phyloP scores from a whole-genome alignment of 2,888 invertebrate species.

The Brachyptera putata region DNA sequence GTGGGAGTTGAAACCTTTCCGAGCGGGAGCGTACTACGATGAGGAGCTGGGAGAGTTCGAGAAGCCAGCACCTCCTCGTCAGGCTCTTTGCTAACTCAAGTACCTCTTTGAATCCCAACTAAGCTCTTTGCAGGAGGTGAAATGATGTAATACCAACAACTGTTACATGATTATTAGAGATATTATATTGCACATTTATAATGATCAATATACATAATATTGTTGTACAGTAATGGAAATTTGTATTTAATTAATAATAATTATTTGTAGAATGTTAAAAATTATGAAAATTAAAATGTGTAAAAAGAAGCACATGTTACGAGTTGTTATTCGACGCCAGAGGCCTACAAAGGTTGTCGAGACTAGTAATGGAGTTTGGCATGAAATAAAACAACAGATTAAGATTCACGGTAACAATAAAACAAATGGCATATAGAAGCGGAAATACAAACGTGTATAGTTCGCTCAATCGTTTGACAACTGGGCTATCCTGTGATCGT shows the following conservation, averaged over 20 bases:
- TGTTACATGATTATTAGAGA: background rate
- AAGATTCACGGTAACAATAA: no score
- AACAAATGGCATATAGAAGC: no score
- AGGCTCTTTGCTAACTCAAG: background rate
- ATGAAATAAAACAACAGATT: no score
- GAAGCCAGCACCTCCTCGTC: slow-evolving; percentile 54
- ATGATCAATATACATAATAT: background rate
- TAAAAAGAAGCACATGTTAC: no score
- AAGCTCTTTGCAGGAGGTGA: no score
- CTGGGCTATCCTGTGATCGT: no score
- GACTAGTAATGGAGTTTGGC: no score
- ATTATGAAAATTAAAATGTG: no score
- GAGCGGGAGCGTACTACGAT: slow-evolving; percentile 66
- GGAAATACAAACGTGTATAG: no score
- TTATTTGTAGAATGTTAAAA: background rate
- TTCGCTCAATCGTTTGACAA: no score
- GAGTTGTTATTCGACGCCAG: background rate
- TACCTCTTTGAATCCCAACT: no score
- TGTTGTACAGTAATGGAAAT: slow-evolving; percentile 6
- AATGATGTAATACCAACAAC: slow-evolving; percentile 1
- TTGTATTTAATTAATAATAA: background rate
- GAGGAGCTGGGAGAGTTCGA: slow-evolving; percentile 72
- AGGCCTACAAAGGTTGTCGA: no score
- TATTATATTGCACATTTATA: slow-evolving; percentile 8
- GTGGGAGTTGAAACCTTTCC: slow-evolving; percentile 72